Conservation (phyloP, 2,888 invertebrate species). For the Acleris laterana region DNA sequence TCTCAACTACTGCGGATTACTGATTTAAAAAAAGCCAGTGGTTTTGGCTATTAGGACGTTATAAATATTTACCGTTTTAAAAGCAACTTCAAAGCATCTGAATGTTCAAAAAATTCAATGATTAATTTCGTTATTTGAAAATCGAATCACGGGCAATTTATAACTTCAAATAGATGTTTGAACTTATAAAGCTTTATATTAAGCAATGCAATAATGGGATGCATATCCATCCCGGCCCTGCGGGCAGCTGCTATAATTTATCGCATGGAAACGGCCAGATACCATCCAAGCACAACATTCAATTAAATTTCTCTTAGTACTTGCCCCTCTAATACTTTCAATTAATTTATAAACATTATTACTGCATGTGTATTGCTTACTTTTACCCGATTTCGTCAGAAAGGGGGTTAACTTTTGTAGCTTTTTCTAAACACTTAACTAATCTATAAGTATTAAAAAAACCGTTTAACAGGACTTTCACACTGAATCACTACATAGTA, state of each 20-base stretch:
- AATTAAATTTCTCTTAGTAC: slow-evolving; percentile 12
- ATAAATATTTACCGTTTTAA: no score
- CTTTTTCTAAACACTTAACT: no score
- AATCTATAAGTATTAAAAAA: no score
- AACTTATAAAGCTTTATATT: slow-evolving; percentile 30
- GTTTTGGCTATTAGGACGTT: no score
- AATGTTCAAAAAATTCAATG: neutral
- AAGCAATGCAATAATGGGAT: slow-evolving; percentile 35
- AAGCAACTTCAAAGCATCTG: no score
- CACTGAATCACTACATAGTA: no score
- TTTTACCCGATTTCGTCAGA: no score
- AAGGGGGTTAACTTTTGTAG: no score
- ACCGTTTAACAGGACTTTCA: no score
- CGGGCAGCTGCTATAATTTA: slow-evolving; percentile 36
- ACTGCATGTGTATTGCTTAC: neutral
- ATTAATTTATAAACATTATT: neutral
- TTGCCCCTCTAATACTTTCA: neutral
- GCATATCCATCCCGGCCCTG: slow-evolving; percentile 29
- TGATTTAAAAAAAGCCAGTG: no score
- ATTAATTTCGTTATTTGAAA: slow-evolving; percentile 3
- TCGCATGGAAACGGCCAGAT: slow-evolving; percentile 31
- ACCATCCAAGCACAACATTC: slow-evolving; percentile 19
- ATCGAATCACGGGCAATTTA: slow-evolving; percentile 11
- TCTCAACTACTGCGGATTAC: no score
- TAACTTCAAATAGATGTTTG: slow-evolving; percentile 29